A percentile compares a stretch with the other conserved stretches of the same genome.
Conservation (phyloP, 2,113 vertebrate species). For the Isichthys henryi region DNA sequence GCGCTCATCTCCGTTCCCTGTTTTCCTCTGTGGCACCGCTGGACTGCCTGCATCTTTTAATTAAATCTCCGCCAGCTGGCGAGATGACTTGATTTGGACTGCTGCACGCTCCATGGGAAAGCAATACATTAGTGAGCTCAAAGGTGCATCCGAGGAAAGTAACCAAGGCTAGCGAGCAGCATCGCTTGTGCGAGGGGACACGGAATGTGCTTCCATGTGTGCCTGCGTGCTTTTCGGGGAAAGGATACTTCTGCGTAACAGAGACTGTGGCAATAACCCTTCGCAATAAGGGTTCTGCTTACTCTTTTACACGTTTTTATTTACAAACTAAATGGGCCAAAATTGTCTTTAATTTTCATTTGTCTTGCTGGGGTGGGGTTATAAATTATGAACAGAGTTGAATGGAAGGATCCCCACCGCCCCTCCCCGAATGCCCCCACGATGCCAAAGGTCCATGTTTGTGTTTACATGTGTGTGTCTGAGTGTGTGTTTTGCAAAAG, state of each 20-base stretch:
- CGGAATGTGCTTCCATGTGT: neutral
- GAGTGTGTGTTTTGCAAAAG: neutral
- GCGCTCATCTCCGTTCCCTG: neutral
- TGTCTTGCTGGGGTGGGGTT: neutral
- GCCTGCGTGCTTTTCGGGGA: neutral
- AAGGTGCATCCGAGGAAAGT: neutral
- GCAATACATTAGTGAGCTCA: constrained; percentile 7
- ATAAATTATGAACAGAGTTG: neutral
- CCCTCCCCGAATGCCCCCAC: neutral
- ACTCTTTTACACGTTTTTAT: neutral
- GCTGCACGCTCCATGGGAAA: neutral
- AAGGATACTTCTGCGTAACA: neutral
- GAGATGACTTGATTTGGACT: neutral
- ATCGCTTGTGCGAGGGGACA: neutral
- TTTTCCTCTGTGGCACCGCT: neutral
- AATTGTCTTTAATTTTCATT: neutral
- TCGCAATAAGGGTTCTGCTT: neutral
- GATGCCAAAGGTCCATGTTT: neutral
- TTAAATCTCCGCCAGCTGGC: neutral
- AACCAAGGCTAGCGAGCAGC: neutral
- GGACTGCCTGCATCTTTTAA: neutral
- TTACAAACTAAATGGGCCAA: neutral
- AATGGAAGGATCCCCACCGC: neutral
- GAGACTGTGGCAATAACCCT: neutral
- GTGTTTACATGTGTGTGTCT: neutral